phyloP scores from a whole-genome alignment of 2,113 vertebrate species.

The Psilopogon haemacephalus region DNA sequence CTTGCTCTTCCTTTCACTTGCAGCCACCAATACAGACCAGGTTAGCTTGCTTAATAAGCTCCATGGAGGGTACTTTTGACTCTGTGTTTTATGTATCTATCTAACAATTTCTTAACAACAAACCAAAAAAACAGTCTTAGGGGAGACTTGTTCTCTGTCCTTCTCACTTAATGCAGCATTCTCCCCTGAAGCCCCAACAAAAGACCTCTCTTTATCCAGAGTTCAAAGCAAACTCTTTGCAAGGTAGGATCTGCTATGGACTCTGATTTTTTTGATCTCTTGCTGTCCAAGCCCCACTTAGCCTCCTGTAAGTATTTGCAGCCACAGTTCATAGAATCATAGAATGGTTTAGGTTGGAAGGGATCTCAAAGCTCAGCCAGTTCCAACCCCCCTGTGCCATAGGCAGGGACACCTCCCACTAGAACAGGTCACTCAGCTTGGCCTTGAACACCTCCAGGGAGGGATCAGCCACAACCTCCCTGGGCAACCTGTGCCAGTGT shows the following conservation, averaged over 20 bases:
- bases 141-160: not conserved
- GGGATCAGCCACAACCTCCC: too few relatives aligned
- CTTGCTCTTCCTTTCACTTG: not conserved
- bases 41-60: constrained; percentile 35
- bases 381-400: too few relatives aligned
- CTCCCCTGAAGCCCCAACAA: not conserved
- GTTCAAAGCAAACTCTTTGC: not conserved
- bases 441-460: too few relatives aligned
- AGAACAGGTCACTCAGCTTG: too few relatives aligned
- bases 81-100: not conserved
- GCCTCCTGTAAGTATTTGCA: not conserved
- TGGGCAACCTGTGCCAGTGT: too few relatives aligned
- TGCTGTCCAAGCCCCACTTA: not conserved
- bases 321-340: too few relatives aligned
- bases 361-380: too few relatives aligned
- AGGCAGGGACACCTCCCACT: too few relatives aligned
- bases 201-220: not conserved
- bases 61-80: not conserved
- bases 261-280: not conserved
- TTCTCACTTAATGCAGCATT: not conserved
- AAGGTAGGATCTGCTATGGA: not conserved
- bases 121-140: not conserved
- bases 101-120: not conserved
- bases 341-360: too few relatives aligned
- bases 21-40: not conserved